Percentiles rank a stretch among this genome's conserved stretches.
Conservation (phyloP, 2,113 vertebrate genomes). For the Callopanchax toddi region DNA sequence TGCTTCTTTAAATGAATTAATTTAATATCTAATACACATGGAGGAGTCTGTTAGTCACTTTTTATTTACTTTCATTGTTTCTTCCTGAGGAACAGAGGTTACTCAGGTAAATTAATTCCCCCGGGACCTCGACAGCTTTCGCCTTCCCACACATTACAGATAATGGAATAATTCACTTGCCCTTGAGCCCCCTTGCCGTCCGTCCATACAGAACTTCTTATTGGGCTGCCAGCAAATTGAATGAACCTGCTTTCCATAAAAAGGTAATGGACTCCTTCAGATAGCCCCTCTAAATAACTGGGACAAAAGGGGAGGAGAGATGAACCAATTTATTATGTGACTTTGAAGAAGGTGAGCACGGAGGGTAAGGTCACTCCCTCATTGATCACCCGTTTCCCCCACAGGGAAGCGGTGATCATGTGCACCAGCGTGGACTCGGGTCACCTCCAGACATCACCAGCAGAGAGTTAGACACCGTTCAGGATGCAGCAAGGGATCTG, state of each 20-base stretch:
- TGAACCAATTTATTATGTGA: slow-evolving; percentile 72
- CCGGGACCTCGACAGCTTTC: slow-evolving; percentile 39
- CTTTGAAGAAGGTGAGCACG: slow-evolving; percentile 41
- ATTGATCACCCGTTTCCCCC: slow-evolving; percentile 61
- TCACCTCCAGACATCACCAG: slow-evolving; percentile 47
- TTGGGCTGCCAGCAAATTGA: slow-evolving; percentile 69
- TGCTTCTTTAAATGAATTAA: neutral
- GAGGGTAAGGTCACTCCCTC: slow-evolving; percentile 66
- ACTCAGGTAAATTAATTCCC: slow-evolving; percentile 56
- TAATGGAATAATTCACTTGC: slow-evolving; percentile 76
- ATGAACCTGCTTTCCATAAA: slow-evolving; percentile 79
- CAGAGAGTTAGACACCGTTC: no score
- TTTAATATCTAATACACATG: neutral
- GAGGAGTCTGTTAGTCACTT: slow-evolving; percentile 11
- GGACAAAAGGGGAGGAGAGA: slow-evolving; percentile 53
- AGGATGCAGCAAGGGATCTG: no score
- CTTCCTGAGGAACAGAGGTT: slow-evolving; percentile 31
- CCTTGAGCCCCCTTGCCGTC: slow-evolving; percentile 64
- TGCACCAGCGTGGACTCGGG: slow-evolving; percentile 42
- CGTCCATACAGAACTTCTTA: slow-evolving; percentile 59
- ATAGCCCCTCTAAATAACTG: slow-evolving; percentile 76
- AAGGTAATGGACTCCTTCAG: slow-evolving; percentile 73
- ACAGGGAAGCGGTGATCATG: slow-evolving; percentile 66
- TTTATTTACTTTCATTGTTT: slow-evolving; percentile 29
- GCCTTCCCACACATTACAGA: slow-evolving; percentile 59